Base-by-base conservation (phyloP, 2,113 vertebrate species). In the Gobius niger region DNA sequence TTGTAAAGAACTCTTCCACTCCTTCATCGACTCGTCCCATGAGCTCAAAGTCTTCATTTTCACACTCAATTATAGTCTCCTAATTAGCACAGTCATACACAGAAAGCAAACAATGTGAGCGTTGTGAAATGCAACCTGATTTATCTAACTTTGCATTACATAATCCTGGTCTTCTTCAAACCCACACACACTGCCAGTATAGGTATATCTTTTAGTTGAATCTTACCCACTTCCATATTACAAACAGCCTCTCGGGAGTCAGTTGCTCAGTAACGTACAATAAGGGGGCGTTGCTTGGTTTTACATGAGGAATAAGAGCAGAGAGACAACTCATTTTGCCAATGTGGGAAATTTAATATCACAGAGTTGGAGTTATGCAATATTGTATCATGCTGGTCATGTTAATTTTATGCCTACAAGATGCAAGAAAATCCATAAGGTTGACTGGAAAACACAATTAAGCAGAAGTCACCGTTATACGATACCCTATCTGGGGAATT, bases 1-100 rank as follows among this genome's bases (percentile, higher is more conserved):
- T 97, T 68, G 94, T 93, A 82, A 98, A 98, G 91, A 98, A 98
- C 82, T 97, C 96, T 69, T 97, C 96, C 80, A 98, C 92, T 24
- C 96, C 96, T 85, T 96, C 96, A 7, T 96, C 96, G 87, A 98
- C 93, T 0, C 94, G 89, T 51, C 94, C 92, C 80, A 94, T 95
- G 85, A 91, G 92, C 82, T 95, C 92, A 72, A 94, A 93, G 81
- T 92, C 94, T 7, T 94, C 94, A 88, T 94, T 95, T 84, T 96
- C 94, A 0, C 88, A 94, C 84, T 94, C 91, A 76, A 94, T 88
- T 0, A 94, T 94, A 70, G 93, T 93, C 53, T 95, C 94, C 94
- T 95, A 40, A 76, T 77, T 66, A 68, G 9, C 71, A 78, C 51
- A 81, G 46, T 68, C 34, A 85, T 10, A 74, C 46, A 82, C 50